Evolutionary conservation across 2,888 invertebrate species (phyloP), one percentile per base, ranked within the genome.

Genomic region (Barypeithes pellucidus): DNA sequence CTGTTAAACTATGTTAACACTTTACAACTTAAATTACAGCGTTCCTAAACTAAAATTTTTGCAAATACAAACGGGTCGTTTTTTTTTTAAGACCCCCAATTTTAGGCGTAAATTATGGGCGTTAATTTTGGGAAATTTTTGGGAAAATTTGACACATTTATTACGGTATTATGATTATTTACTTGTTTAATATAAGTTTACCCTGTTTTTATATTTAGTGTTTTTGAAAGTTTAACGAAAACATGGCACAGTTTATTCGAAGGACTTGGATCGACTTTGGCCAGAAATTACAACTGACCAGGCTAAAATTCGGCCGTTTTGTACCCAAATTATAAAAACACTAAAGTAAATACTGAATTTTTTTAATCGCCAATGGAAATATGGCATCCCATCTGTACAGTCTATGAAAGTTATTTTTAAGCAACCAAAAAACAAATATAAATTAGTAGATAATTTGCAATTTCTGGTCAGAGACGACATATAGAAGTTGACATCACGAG

Each of bases 401-500:
- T n/a, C n/a, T n/a, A n/a, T n/a, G n/a, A n/a, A n/a, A n/a, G n/a
- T n/a, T n/a, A n/a, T n/a, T n/a, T n/a, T n/a, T n/a, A n/a, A n/a
- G n/a, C n/a, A n/a, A n/a, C n/a, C n/a, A n/a, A n/a, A n/a, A n/a
- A n/a, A n/a, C n/a, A n/a, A n/a, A n/a, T n/a, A n/a, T n/a, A n/a
- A n/a, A n/a, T n/a, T n/a, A n/a, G n/a, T n/a, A n/a, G n/a, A n/a
- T n/a, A n/a, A n/a, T 33, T 57, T 18, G 9, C 16, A 57, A 33
- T 57, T 57, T 57, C 54, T 63, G 73, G 66, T 66, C 81, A 82
- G 81, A 82, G 8, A n/a, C 82, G 81, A 80, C 79, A 78, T 79
- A 81, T 81, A 60, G 68, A 79, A 81, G 75, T 81, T 81, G 81
- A 80, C 79, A 81, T 82, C 81, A 70, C 62, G 66, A 45, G 14